These are phyloP conservation scores for Scaptomyza hsui DNA, from an alignment of 1,140 invertebrate genomes.

Conservation along the genomic window DNA sequence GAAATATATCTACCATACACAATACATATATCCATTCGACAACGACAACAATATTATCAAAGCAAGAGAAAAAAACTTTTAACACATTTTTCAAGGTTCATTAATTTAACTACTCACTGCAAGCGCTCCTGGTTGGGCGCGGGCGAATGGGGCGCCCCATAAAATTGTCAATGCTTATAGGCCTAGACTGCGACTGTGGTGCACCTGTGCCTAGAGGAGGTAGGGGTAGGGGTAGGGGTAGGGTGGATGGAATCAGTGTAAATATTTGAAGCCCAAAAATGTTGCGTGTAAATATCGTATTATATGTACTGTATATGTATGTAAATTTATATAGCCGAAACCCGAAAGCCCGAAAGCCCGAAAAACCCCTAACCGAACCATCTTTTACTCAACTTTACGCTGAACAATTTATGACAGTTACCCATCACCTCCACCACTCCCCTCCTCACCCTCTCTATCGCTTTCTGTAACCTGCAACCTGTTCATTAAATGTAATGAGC, in stretches of 20 bases:
- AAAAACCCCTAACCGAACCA: neutral
- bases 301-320: slow-evolving; percentile 30
- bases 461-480: slow-evolving; percentile 22
- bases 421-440: slow-evolving; percentile 48
- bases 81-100: slow-evolving; percentile 83
- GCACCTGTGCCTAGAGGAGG: slow-evolving; percentile 37
- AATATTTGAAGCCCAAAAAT: slow-evolving; percentile 79
- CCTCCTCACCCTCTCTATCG: neutral
- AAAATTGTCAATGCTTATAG: slow-evolving; percentile 33
- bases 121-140: neutral
- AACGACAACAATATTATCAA: slow-evolving; percentile 49
- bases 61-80: slow-evolving; percentile 58
- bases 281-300: slow-evolving; percentile 81
- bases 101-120: slow-evolving; percentile 57
- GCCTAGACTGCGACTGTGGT: slow-evolving; percentile 8
- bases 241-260: slow-evolving; percentile 66
- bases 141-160: neutral
- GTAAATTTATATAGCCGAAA: slow-evolving; percentile 60
- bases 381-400: neutral
- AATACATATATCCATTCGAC: slow-evolving; percentile 44
- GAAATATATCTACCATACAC: no score
- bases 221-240: neutral
- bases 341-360: neutral
- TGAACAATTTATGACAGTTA: slow-evolving; percentile 74
- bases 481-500: slow-evolving; percentile 76